phyloP scores from a whole-genome alignment of 1,140 invertebrate genomes.

The Delia radicum region DNA sequence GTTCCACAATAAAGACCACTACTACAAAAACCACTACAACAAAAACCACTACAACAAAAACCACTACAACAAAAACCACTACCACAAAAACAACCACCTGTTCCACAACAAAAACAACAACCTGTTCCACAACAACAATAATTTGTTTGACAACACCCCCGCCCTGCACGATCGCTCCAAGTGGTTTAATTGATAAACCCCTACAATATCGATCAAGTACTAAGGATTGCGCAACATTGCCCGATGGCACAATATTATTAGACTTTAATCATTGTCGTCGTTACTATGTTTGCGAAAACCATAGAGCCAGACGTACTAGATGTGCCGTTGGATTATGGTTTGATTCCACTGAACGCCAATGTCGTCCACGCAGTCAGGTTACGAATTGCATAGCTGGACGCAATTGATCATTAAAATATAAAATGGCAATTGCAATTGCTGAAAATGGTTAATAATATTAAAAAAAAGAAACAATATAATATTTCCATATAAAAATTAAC shows the following conservation, averaged over 20 bases:
- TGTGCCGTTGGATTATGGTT: not conserved
- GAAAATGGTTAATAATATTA: too few relatives aligned
- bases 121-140: not conserved
- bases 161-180: not conserved
- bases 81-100: not conserved
- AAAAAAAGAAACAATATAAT: too few relatives aligned
- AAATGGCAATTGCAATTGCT: too few relatives aligned
- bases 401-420: too few relatives aligned
- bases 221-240: not conserved
- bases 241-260: not conserved
- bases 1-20: not conserved
- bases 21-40: not conserved
- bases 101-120: not conserved
- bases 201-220: not conserved
- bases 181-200: not conserved
- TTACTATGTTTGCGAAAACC: not conserved
- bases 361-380: not conserved
- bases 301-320: not conserved
- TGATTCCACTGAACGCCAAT: not conserved
- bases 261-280: constrained; percentile 1
- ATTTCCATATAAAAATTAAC: too few relatives aligned
- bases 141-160: not conserved
- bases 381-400: not conserved
- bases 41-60: not conserved
- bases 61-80: not conserved